Evolutionary conservation across 2,113 vertebrate species (phyloP).

Genomic region (Saimiri boliviensis): DNA sequence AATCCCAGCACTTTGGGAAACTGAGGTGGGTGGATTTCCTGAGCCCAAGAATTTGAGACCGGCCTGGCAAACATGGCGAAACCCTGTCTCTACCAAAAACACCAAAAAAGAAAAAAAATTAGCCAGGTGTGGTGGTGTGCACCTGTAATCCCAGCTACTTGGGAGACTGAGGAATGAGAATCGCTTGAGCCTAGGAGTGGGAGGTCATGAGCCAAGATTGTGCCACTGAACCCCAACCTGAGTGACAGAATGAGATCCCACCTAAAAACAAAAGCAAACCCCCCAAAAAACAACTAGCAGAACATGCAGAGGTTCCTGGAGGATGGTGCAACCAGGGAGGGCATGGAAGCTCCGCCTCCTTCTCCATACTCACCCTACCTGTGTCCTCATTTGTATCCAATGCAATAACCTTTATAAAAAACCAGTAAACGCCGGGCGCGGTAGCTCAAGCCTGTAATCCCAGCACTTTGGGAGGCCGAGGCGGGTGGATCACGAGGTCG

Average conservation of each 20-base stretch:
- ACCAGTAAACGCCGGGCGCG: not conserved
- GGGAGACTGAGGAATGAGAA: not conserved
- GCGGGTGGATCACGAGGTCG: no score
- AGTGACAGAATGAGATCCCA: not conserved
- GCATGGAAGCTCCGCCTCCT: not conserved
- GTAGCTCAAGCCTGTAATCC: no score
- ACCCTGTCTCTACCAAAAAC: not conserved
- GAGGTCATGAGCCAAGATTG: not conserved
- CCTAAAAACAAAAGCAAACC: not conserved
- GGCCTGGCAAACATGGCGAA: not conserved
- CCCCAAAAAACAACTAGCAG: not conserved
- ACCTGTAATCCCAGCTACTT: not conserved
- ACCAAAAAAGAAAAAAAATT: not conserved
- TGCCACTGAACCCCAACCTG: not conserved
- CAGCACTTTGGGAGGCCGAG: no score
- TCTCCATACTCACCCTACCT: not conserved
- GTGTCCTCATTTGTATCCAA: not conserved
- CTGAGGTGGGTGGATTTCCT: not conserved
- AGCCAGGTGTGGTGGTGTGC: not conserved
- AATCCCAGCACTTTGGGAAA: not conserved
- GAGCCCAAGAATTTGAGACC: not conserved
- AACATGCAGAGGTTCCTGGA: not conserved
- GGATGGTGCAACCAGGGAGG: not conserved
- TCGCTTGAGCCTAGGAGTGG: not conserved
- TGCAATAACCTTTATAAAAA: not conserved